Evolutionary conservation across 2,888 invertebrate genomes (phyloP).

Genomic region (Labia minor): DNA sequence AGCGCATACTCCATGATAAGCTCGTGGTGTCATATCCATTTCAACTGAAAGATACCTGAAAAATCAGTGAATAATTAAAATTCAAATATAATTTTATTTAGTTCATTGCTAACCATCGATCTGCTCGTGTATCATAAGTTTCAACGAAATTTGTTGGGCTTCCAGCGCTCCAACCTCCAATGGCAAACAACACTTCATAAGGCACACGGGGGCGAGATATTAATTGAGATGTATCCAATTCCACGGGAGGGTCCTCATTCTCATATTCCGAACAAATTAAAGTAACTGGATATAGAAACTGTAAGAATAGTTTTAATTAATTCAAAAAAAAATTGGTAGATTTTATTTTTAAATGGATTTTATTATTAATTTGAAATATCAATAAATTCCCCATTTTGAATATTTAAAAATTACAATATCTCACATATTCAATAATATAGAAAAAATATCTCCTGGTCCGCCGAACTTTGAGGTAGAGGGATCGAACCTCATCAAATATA

Average conservation of each 20-base stretch:
- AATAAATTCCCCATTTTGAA: too few species aligned
- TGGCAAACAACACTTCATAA: constrained; percentile 39
- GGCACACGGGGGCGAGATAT: constrained; percentile 58
- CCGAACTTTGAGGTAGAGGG: too few species aligned
- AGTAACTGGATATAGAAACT: constrained; percentile 16
- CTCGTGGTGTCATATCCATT: constrained; percentile 56
- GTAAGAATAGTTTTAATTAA: not conserved
- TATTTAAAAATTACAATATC: too few species aligned
- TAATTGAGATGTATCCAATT: constrained; percentile 37
- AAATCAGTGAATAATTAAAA: constrained; percentile 37
- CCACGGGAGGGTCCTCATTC: not conserved
- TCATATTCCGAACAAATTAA: constrained; percentile 16
- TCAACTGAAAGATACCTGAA: constrained; percentile 63
- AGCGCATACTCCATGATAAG: constrained; percentile 60
- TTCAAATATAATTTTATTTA: not conserved
- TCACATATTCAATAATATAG: too few species aligned
- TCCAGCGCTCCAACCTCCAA: constrained; percentile 55
- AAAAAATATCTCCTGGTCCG: too few species aligned
- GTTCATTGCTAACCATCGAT: not conserved
- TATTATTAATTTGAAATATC: too few species aligned
- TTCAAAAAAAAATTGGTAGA: not conserved
- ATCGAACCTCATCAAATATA: too few species aligned
- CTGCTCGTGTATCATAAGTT: constrained; percentile 35
- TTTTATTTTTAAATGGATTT: too few species aligned
- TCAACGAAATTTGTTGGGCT: constrained; percentile 57